Evolutionary conservation across 1,140 invertebrate species (phyloP).

Genomic region (Hermetia illucens): DNA sequence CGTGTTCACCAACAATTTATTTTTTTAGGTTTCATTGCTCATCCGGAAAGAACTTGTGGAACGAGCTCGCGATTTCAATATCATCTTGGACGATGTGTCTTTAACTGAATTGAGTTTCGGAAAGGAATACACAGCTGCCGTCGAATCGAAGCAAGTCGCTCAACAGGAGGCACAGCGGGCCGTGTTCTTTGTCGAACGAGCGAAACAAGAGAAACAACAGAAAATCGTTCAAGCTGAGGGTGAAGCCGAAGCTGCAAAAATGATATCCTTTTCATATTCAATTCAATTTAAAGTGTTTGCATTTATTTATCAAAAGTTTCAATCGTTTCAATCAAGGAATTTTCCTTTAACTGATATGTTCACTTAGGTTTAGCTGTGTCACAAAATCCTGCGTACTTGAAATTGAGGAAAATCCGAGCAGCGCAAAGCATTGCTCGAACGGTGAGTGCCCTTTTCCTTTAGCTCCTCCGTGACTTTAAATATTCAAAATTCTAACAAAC

Average conservation of each 20-base stretch:
- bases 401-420: constrained; percentile 92
- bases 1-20: constrained; percentile 1
- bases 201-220: constrained; percentile 95
- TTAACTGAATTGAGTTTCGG: constrained; percentile 98
- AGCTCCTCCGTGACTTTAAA: constrained; percentile 7
- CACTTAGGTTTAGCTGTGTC: constrained; percentile 91
- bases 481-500: no score
- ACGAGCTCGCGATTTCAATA: constrained; percentile 95
- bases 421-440: constrained; percentile 95
- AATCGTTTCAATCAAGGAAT: no score
- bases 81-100: constrained; percentile 99
- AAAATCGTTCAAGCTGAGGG: constrained; percentile 99
- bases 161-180: constrained; percentile 99
- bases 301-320: no score
- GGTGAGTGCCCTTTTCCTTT: constrained; percentile 39
- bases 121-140: constrained; percentile 98
- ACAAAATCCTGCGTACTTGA: constrained; percentile 93
- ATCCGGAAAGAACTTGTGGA: constrained; percentile 90
- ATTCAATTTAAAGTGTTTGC: no score
- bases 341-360: constrained; percentile 49
- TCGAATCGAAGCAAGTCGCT: constrained; percentile 98
- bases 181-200: constrained; percentile 94
- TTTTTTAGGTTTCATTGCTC: constrained; percentile 61
- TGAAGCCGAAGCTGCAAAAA: constrained; percentile 96
- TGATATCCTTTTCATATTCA: constrained; percentile 80